Base-by-base conservation (phyloP, 2,888 invertebrate species). In the Sinhomidia bicolor region DNA sequence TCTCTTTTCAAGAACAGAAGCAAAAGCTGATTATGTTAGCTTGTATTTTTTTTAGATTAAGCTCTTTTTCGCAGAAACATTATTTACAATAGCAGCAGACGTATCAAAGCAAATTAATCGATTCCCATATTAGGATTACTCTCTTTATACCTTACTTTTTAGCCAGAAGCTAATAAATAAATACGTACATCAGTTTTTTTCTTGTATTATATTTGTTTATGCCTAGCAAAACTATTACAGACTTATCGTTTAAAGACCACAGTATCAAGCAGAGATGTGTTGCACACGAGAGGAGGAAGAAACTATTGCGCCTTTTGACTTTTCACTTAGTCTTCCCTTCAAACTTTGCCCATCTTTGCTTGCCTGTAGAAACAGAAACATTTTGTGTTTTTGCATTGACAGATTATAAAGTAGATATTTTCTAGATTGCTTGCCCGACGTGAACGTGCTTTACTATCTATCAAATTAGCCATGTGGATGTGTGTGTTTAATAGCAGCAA, bases 101-200 rank as follows among this genome's bases (percentile, higher is more conserved):
- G 20, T 20, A 20, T 10, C 71, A 71, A 20, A 41, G 41, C 68
- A 68, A 71, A 71, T 71, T 71, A 71, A 71, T 71, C 41, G 71
- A 71, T 44, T 23, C 0, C 71, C 71, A 71, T 71, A 71, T 71
- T 71, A 44, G 44, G 71, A 3, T 44, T 44, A 6, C 44, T 44
- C 44, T 7, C 41, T n/a, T n/a, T n/a, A n/a, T n/a, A n/a, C n/a
- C n/a, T n/a, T n/a, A 71, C 23, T 14, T 44, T 23, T 71, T 20
- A n/a, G 68, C 68, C 68, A 41, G 68, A 17, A 68, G 68, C 36
- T 17, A 68, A 20, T 20, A 57, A 20, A 57, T 57, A 47, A 4
- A 47, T 47, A 2, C 10, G 10, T 47, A n/a, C 47, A 47, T 14
- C 5, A 47, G n/a, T 54, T n/a, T 17, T 60, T 26, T 10, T 1